These are phyloP conservation scores for Lepisosteus oculatus DNA, from an alignment of 2,113 vertebrate genomes.

Conservation along the genomic window DNA sequence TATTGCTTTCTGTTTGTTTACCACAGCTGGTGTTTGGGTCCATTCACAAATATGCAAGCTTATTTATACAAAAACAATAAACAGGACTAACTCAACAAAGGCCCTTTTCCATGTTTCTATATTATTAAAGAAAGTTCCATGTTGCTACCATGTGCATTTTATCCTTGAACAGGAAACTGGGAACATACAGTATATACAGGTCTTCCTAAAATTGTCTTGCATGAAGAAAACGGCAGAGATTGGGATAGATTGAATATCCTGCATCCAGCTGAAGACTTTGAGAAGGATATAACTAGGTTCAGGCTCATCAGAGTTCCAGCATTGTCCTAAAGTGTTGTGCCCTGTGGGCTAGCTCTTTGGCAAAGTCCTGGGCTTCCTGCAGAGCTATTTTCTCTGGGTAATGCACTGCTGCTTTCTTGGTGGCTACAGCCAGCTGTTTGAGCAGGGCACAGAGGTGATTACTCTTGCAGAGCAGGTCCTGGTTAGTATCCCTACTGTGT, in stretches of 20 bases:
- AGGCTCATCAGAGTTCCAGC: slow-evolving; percentile 54
- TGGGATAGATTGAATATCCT: neutral
- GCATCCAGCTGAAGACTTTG: neutral
- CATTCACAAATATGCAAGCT: neutral
- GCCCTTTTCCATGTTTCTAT: neutral
- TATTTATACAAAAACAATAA: neutral
- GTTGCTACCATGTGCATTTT: neutral
- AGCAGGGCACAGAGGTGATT: slow-evolving; percentile 83
- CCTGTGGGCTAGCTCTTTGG: slow-evolving; percentile 65
- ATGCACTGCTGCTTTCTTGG: slow-evolving; percentile 77
- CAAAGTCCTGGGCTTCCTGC: slow-evolving; percentile 63
- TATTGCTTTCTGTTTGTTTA: slow-evolving; percentile 14
- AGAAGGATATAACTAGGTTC: neutral
- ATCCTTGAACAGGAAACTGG: no score
- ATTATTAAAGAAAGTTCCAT: neutral
- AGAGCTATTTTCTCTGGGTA: slow-evolving; percentile 61
- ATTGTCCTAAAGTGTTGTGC: slow-evolving; percentile 69
- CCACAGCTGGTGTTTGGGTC: slow-evolving; percentile 9
- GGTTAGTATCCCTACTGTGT: slow-evolving; percentile 52
- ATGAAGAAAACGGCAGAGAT: neutral
- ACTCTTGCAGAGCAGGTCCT: slow-evolving; percentile 72
- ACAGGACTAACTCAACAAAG: neutral
- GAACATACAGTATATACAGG: no score
- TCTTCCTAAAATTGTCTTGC: no score
- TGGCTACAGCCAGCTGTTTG: slow-evolving; percentile 84